Evolutionary conservation across 2,888 invertebrate species (phyloP), one percentile per base, ranked within the genome.

Genomic region (Campoplex nolae): DNA sequence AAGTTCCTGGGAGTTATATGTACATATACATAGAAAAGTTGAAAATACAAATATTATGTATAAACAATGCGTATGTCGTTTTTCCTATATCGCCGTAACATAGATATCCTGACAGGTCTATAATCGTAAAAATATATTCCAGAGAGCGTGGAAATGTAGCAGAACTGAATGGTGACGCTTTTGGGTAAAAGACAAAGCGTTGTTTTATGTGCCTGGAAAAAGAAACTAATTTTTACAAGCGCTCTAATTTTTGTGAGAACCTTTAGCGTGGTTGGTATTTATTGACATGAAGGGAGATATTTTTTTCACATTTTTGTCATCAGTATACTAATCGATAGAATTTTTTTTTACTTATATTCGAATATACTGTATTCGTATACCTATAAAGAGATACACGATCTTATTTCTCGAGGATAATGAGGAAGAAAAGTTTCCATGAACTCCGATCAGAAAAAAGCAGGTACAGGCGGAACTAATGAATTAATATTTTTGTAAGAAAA

Each of bases 171-270:
- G 23, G 74, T 56, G 65, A 45, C 2, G 2, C 45, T 45, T 80
- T 45, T 42, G 71, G 56, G 71, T 62, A 48, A 76, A 71, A 71
- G 70, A 79, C 42, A 38, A 54, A 81, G 67, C 80, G 35, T 54
- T 80, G 48, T 56, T 13, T 16, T 13, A 45, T 51, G 62, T 65
- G 23, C 23, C 68, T 62, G 62, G 62, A 80, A 81, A 73, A 86
- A 86, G 58, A 80, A 86, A 84, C 80, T 80, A 80, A 86, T 86
- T 86, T 83, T 80, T 77, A 58, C 86, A 83, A 83, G 75, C 80
- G 32, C 76, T 42, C 51, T 42, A 35, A 67, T 56, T 68, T 42
- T 51, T n/a, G 35, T 6, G n/a, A 48, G 35, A 28, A 45, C 70
- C 8, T 42, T 51, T 56, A 74, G 23, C 51, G 56, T 23, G 35